These are phyloP conservation scores for Neodiprion pinetum DNA, from an alignment of 1,140 invertebrate genomes.

Conservation along the genomic window DNA sequence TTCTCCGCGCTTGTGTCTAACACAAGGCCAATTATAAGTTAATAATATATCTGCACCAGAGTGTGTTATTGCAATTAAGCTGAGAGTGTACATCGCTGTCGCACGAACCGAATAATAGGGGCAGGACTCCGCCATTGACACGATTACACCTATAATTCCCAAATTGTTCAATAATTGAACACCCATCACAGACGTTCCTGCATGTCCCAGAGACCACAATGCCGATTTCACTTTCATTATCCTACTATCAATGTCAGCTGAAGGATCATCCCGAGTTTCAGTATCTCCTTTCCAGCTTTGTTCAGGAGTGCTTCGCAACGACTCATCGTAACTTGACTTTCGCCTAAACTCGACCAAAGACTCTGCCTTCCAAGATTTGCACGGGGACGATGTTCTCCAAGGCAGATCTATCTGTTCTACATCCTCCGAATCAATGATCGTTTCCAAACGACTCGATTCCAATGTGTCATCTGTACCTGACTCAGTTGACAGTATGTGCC, in stretches of 20 bases:
- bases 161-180: conserved; percentile 73
- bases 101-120: conserved; percentile 86
- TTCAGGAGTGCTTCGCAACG: conserved; percentile 52
- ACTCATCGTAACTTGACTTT: conserved; percentile 55
- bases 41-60: conserved; percentile 79
- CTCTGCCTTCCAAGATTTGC: conserved; percentile 41
- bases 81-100: conserved; percentile 87
- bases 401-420: conserved; percentile 38
- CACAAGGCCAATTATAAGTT: conserved; percentile 80
- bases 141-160: conserved; percentile 68
- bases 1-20: conserved; percentile 81
- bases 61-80: conserved; percentile 82
- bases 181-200: conserved; percentile 78
- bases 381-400: conserved; percentile 20
- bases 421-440: conserved; percentile 54
- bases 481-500: conserved; percentile 41
- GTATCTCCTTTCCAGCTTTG: conserved; percentile 45
- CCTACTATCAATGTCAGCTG: conserved; percentile 52
- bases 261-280: conserved; percentile 41
- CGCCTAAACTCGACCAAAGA: conserved; percentile 42
- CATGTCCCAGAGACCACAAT: conserved; percentile 88
- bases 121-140: conserved; percentile 77
- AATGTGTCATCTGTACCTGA: conserved; percentile 38
- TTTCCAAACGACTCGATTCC: conserved; percentile 50
- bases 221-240: conserved; percentile 84